A percentile compares a stretch with the other conserved stretches of the same genome.
Conservation (phyloP, 2,888 invertebrate genomes). For the Smittia sp. region DNA sequence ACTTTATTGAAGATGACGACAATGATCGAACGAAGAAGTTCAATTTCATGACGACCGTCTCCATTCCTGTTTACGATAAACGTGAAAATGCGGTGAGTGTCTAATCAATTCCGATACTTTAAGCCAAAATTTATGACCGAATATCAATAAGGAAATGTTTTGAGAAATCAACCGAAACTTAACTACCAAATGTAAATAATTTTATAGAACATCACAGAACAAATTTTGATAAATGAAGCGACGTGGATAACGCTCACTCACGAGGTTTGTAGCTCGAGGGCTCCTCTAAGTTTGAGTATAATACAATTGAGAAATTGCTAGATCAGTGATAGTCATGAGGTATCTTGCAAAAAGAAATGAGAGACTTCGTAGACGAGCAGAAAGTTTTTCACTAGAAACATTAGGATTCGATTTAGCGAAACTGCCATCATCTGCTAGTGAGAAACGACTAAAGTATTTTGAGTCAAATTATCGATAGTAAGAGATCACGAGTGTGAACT, state of each 20-base stretch:
- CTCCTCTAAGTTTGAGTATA: no score
- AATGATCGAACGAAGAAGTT: conserved; percentile 53
- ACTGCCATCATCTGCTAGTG: not conserved
- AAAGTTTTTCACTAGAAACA: conserved; percentile 2
- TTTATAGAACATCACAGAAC: conserved; percentile 91
- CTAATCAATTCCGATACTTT: not conserved
- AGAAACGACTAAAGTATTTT: not conserved
- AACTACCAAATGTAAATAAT: conserved; percentile 6
- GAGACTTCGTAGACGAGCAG: not conserved
- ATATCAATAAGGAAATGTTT: conserved; percentile 13
- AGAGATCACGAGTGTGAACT: no score
- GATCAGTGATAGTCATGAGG: not conserved
- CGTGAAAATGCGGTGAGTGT: conserved; percentile 76
- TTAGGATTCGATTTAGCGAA: not conserved
- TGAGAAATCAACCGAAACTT: not conserved
- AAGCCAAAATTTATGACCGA: not conserved
- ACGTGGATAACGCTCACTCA: conserved; percentile 88
- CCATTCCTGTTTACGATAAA: conserved; percentile 89
- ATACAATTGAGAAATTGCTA: not conserved
- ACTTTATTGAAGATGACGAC: conserved; percentile 29
- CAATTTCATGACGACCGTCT: conserved; percentile 87
- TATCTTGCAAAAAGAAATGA: not conserved
- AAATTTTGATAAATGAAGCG: conserved; percentile 91
- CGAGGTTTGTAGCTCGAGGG: no score
- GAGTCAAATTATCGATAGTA: not conserved